Evolutionary conservation across 2,797 vertebrate genomes (phyloP).

Genomic region (Rousettus madagascariensis): DNA sequence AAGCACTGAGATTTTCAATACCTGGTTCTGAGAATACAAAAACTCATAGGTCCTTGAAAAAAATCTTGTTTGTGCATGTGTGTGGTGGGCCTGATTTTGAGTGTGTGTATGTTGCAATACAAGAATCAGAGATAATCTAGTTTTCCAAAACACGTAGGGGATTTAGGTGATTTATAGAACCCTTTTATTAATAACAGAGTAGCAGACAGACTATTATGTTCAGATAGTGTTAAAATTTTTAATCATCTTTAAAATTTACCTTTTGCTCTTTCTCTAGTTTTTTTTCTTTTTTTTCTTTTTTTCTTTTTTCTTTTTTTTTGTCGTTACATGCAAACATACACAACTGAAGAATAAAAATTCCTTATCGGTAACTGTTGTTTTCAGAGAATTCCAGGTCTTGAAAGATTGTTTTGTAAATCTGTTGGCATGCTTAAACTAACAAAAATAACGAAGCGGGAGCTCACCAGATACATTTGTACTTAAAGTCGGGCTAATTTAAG

Average conservation of each 20-base stretch:
- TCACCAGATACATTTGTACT: conserved; percentile 16
- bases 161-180: conserved; percentile 43
- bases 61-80: background rate
- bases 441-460: conserved; percentile 12
- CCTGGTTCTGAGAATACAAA: background rate
- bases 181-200: background rate
- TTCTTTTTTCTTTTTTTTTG: background rate
- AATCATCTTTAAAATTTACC: conserved; percentile 28
- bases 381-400: conserved; percentile 42
- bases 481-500: conserved; percentile 26
- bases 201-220: background rate
- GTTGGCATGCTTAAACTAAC: background rate
- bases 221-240: background rate
- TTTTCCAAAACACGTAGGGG: background rate
- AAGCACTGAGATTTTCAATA: background rate
- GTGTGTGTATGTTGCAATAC: background rate
- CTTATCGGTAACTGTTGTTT: conserved; percentile 23
- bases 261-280: background rate
- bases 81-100: background rate
- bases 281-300: background rate
- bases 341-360: background rate
- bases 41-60: background rate
- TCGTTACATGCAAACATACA: background rate
- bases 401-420: conserved; percentile 38
- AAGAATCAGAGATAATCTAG: conserved; percentile 38